A percentile compares a stretch with the other conserved stretches of the same genome.
Conservation (phyloP, 1,140 invertebrate species). For the Drosophila triauraria region DNA sequence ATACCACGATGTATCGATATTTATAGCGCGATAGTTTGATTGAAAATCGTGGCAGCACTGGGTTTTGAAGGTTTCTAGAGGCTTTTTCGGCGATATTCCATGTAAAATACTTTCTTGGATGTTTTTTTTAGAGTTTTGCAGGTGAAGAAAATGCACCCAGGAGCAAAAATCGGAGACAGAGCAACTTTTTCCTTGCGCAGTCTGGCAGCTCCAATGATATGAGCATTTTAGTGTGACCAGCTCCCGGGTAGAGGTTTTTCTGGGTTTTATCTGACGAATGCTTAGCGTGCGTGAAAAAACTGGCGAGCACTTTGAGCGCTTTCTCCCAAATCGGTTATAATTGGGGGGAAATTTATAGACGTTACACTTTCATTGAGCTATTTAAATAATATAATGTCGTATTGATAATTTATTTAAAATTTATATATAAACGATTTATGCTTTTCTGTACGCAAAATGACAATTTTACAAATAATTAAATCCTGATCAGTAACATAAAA, state of each 20-base stretch:
- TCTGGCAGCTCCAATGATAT: not conserved
- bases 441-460: slow-evolving; percentile 1
- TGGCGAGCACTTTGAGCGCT: not conserved
- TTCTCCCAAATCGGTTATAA: not conserved
- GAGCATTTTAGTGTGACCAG: not conserved
- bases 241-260: too few species aligned
- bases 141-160: not conserved
- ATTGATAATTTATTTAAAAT: slow-evolving; percentile 9
- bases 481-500: slow-evolving; percentile 15
- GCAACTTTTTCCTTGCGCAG: not conserved
- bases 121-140: not conserved
- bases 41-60: not conserved
- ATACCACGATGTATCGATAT: slow-evolving; percentile 3
- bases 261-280: too few species aligned
- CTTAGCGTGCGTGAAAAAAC: too few species aligned
- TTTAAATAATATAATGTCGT: not conserved
- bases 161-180: too few species aligned
- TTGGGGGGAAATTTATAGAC: too few species aligned
- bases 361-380: not conserved
- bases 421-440: not conserved
- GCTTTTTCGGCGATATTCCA: not conserved
- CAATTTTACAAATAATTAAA: slow-evolving; percentile 22
- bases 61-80: not conserved
- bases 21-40: not conserved
- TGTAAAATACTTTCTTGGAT: not conserved